Base-by-base conservation (phyloP, 2,797 vertebrate genomes). In the Malurus leucopterus region DNA sequence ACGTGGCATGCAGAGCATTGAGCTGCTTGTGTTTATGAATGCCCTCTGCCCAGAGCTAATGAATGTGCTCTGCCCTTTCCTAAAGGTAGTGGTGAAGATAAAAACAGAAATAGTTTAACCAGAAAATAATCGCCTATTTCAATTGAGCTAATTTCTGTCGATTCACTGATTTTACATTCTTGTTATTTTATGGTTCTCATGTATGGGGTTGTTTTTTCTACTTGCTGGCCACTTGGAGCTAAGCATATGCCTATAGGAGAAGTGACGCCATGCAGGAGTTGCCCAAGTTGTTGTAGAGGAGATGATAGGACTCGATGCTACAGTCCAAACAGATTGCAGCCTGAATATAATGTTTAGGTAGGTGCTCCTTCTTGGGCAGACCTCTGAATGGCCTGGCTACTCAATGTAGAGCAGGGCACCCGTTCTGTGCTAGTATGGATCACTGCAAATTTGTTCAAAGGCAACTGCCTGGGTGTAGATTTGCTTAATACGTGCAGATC, bases 1-100 rank as follows among this genome's bases (percentile, higher is more conserved):
- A 41, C 2, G 1, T 1, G 23, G 43, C 10, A 36, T 1, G 1
- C 4, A 17, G 32, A 36, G 36, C 1, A 3, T 5, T n/a, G 22
- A 36, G 21, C 43, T 51, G 11, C 34, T 34, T 16, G 21, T 40
- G 34, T 14, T 23, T 30, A 34, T 40, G 19, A 47, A n/a, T 26
- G 24, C 27, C 10, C 26, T 58, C 47, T 63, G 54, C 55, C 30
- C 1, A 5, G 36, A 55, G n/a, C 26, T 29, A 47, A 17, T 54
- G 29, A 44, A 32, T 44, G 23, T 59, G 36, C 70, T 44, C 19
- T 51, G 26, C 16, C 13, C 14, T 72, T 76, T 44, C 27, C 15
- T 8, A 15, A 29, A 72, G 10, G 34, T 30, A 53, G 22, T 32
- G 46, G 11, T 55, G 15, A 55, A 76, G 49, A 54, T 11, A 36